phyloP scores from a whole-genome alignment of 2,888 invertebrate genomes.

The Cheilosia grossa region DNA sequence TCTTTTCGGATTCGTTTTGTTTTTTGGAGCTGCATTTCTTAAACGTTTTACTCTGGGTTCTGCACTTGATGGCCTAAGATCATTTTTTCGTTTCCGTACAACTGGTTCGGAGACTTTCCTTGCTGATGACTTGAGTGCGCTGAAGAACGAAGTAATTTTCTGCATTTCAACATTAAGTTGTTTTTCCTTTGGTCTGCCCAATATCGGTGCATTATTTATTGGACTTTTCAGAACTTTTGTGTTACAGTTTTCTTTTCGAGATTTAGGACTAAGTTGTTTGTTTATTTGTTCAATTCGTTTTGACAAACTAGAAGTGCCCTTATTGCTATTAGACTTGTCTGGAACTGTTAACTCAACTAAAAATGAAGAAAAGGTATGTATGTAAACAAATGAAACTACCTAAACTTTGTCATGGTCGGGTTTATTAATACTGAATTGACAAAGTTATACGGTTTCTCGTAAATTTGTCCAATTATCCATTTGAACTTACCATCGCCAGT shows the following conservation, averaged over 20 bases:
- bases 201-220: neutral
- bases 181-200: neutral
- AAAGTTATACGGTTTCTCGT: too few species aligned
- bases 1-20: neutral
- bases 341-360: neutral
- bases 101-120: neutral
- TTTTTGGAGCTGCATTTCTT: neutral
- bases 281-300: too few species aligned
- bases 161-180: neutral
- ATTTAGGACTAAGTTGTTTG: neutral
- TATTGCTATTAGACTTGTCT: neutral
- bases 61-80: neutral
- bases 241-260: neutral
- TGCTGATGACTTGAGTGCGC: neutral
- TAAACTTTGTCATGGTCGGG: too few species aligned
- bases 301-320: too few species aligned
- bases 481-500: constrained; percentile 13
- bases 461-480: too few species aligned
- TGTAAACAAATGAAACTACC: too few species aligned
- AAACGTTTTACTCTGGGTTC: constrained; percentile 21
- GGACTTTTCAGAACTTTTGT: neutral
- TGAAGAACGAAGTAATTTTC: constrained; percentile 54
- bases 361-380: neutral
- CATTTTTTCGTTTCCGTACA: constrained; percentile 33
- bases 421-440: too few species aligned